Evolutionary conservation across 2,113 vertebrate species (phyloP).

Genomic region (Ochotona curzoniae): DNA sequence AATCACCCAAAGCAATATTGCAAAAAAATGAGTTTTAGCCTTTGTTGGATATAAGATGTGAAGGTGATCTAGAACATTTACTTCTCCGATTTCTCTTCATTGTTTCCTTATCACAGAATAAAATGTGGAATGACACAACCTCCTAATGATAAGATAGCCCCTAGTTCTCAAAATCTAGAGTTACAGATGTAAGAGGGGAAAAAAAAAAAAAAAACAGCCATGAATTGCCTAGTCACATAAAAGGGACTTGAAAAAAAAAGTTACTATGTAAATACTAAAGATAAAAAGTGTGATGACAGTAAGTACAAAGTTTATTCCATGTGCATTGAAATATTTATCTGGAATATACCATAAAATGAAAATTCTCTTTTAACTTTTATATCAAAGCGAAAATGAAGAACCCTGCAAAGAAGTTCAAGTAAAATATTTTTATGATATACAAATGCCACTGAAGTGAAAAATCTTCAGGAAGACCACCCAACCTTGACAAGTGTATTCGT

Average conservation of each 20-base stretch:
- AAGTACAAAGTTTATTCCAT: conserved; percentile 67
- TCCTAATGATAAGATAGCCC: background rate
- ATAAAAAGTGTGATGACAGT: conserved; percentile 51
- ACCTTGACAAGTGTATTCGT: conserved; percentile 62
- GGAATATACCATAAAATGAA: conserved; percentile 43
- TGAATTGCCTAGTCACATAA: background rate
- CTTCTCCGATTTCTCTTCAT: background rate
- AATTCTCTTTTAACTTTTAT: conserved; percentile 69
- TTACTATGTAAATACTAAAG: conserved; percentile 8
- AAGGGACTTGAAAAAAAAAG: background rate
- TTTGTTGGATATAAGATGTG: background rate
- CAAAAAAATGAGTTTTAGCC: background rate
- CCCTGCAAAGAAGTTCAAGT: conserved; percentile 44
- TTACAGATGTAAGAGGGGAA: background rate
- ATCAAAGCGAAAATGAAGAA: conserved; percentile 70
- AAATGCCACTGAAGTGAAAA: conserved; percentile 65
- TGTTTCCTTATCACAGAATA: background rate
- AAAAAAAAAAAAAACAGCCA: background rate
- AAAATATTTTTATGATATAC: conserved; percentile 72
- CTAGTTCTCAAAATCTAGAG: background rate
- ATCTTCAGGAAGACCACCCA: conserved; percentile 66
- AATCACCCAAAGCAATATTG: background rate
- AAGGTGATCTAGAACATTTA: background rate
- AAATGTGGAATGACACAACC: background rate
- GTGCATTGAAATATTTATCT: conserved; percentile 67